Base-by-base conservation (phyloP, 1,140 invertebrate species). In the Calycopis cecrops region DNA sequence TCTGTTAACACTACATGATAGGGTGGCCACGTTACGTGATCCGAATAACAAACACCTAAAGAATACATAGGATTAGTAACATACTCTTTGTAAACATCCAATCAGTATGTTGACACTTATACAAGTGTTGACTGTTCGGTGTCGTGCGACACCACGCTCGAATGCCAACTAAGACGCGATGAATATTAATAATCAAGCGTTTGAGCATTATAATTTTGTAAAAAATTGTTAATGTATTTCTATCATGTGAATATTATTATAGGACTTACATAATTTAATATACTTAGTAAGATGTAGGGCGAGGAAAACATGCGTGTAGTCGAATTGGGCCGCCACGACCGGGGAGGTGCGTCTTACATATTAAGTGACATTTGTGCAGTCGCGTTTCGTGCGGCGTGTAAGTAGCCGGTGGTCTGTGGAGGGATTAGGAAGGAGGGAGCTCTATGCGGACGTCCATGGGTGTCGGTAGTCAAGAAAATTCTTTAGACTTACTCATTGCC, bases 31-130 rank as follows among this genome's bases (percentile, higher is more conserved):
- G 51, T 35, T 64, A 35, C 63, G 59, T 66, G 57, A 59, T 37
- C 55, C 42, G 67, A 57, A 55, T 69, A 48, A 52, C 40, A 57
- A 56, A 63, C 11, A 47, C 35, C 21, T 48, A 28, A 59, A 63
- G 57, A 64, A 63, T 62, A 69, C 38, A 58, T 61, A 54, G 59
- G 56, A 67, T 63, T 70, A 64, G 56, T 52, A 59, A 60, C 60
- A 57, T 48, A 52, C 57, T 57, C 65, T 62, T 62, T 59, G 63
- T 55, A 60, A 62, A 64, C 62, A 67, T 35, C 57, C 59, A 67
- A 64, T 67, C 65, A 64, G 59, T 12, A 16, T 67, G 62, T 67
- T 64, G 62, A 67, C 62, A 55, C 38, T 42, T 52, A 55, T 49
- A 54, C 57, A 53, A 18, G 35, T 53, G 49, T 59, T 34, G 52